Evolutionary conservation across 2,113 vertebrate genomes (phyloP), one percentile per base, ranked within the genome.

Genomic region (Todiramphus saurophagus): DNA sequence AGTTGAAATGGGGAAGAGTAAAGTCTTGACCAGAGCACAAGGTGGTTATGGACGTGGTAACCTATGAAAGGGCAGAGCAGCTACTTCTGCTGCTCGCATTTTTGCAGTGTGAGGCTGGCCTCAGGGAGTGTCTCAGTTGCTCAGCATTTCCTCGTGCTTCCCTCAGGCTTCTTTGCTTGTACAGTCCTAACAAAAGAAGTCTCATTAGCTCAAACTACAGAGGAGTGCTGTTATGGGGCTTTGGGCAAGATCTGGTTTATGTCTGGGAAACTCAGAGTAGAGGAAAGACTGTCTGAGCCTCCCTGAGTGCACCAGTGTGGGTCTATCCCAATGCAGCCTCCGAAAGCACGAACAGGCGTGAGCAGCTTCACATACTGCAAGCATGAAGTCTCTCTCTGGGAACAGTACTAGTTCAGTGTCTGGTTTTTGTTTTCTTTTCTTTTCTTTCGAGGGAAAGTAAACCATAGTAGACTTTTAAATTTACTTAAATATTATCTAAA

Each of bases 291-390:
- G 68, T 50, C 58, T 86, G 78, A 68, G 41, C 20, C 16, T 79
- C 87, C 35, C 48, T 0, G 1, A 0, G 1, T 0, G 0, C 43
- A 5, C 35, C 50, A 31, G 23, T 0, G 0, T 1, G 2, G 28
- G 35, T 75, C 60, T 51, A 3, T 28, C 68, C 20, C 0, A 4
- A 15, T 30, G 31, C 30, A 75, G 27, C 51, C 48, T 14, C 1
- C 1, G 43, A n/a, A 68, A 67, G 16, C n/a, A 9, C 0, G 0
- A 7, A 4, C 30, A 81, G 28, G 11, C 82, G 5, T 0, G 0
- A 48, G 30, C 25, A 55, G 16, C 18, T 58, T 20, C 37, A 23
- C 4, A 0, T 9, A 17, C 28, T 1, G 7, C 33, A 30, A 48
- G 31, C 11, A 23, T 3, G 25, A 80, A 33, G 13, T 60, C 2